Base-by-base conservation (phyloP, 2,797 vertebrate species). In the Hippopotamyrus pictus region DNA sequence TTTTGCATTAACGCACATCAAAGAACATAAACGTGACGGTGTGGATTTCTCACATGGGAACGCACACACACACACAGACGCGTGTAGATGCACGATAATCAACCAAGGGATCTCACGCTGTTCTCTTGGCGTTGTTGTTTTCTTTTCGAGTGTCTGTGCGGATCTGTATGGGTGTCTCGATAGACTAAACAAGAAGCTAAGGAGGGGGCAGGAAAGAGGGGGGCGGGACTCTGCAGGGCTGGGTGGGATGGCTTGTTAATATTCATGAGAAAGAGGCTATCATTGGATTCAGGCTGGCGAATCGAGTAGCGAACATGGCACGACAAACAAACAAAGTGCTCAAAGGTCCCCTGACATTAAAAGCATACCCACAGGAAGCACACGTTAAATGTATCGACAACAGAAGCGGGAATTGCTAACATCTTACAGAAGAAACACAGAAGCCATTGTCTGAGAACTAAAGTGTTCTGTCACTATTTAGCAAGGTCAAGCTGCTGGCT, bases 171-270 rank as follows among this genome's bases (percentile, higher is more conserved):
- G 90, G 89, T 89, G 89, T 91, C 51, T 90, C 87, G 88, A 94
- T 90, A 54, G 73, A 90, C 46, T 48, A 93, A 94, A 93, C 91
- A 93, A 91, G 88, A 6, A 90, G 89, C 89, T 76, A 76, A 90
- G 83, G n/a, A 41, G 87, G 50, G 25, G 33, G 7, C 5, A 84
- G 51, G 86, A 76, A 89, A 62, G 88, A 90, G 92, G 91, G 92
- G 89, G 92, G 92, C 89, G 88, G 90, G 89, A 89, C 87, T 73
- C 7, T 87, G 89, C 44, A 51, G 11, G 82, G 9, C 44, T 48
- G 19, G 19, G 82, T 19, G 11, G 5, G n/a, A 50, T 6, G n/a
- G 19, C 82, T 92, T 93, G 93, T 94, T 93, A 95, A 95, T 95
- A 95, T 94, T 94, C 94, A 95, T 93, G 41, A 50, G 22, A 44